Evolutionary conservation across 2,797 vertebrate genomes (phyloP).

Genomic region (Gastrophryne carolinensis): DNA sequence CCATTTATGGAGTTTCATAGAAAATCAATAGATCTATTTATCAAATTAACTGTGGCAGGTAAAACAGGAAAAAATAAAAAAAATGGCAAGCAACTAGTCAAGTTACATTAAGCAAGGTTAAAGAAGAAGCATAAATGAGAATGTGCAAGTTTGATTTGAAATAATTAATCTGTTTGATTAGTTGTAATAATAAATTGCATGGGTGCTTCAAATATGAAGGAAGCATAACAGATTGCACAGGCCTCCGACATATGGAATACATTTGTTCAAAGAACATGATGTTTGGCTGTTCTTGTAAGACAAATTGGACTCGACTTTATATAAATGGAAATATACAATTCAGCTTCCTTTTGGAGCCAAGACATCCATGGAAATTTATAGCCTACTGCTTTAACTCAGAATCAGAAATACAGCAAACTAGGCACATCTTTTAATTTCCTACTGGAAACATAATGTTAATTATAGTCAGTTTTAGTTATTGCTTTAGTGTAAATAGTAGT

Average conservation of each 20-base stretch:
- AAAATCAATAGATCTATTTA: too few relatives aligned
- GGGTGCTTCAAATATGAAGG: background rate
- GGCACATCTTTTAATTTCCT: too few relatives aligned
- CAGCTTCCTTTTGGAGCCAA: background rate
- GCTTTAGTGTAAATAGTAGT: too few relatives aligned
- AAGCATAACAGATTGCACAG: background rate
- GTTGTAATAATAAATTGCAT: background rate
- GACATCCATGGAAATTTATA: background rate
- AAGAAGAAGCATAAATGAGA: too few relatives aligned
- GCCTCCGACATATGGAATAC: conserved; percentile 5
- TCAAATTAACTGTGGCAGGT: too few relatives aligned
- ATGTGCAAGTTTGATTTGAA: background rate
- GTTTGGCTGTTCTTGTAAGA: conserved; percentile 9
- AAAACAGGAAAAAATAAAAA: too few relatives aligned
- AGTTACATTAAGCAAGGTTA: too few relatives aligned
- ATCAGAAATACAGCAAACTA: background rate
- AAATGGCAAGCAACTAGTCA: too few relatives aligned
- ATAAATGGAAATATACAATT: conserved; percentile 3
- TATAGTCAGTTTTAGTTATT: too few relatives aligned
- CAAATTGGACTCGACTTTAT: background rate
- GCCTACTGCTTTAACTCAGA: background rate
- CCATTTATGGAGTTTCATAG: too few relatives aligned
- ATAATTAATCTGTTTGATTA: background rate
- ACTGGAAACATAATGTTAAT: too few relatives aligned
- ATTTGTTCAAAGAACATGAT: conserved; percentile 3